A percentile compares a stretch with the other conserved stretches of the same genome.
Evolutionary conservation across 2,797 vertebrate species (phyloP).

Genomic region (Jordanella pulchra): DNA sequence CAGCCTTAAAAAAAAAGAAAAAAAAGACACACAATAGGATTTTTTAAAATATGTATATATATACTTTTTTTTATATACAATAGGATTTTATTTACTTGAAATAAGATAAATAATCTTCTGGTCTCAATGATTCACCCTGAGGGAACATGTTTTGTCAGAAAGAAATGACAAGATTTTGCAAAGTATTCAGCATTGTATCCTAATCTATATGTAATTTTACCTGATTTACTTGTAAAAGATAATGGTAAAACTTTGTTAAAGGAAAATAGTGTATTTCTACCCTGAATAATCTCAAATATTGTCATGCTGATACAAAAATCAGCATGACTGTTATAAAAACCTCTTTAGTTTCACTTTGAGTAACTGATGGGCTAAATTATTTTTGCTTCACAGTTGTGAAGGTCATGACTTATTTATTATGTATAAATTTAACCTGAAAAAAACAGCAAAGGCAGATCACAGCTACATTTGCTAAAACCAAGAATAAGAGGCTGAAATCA

Average conservation of each 20-base stretch:
- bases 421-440: slow-evolving; percentile 19
- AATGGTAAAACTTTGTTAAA: background rate
- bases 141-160: slow-evolving; percentile 30
- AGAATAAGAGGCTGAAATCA: slow-evolving; percentile 23
- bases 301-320: slow-evolving; percentile 11
- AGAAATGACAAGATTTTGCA: slow-evolving; percentile 33
- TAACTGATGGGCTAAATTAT: background rate
- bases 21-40: no score
- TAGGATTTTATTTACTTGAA: slow-evolving; percentile 25
- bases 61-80: no score
- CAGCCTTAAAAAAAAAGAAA: slow-evolving; percentile 8
- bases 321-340: background rate
- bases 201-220: slow-evolving; percentile 12
- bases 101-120: slow-evolving; percentile 9
- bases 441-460: slow-evolving; percentile 10
- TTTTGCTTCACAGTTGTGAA: slow-evolving; percentile 15
- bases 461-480: slow-evolving; percentile 15
- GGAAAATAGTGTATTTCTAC: slow-evolving; percentile 12
- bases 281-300: slow-evolving; percentile 5
- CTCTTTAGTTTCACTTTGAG: slow-evolving; percentile 13
- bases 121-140: no score
- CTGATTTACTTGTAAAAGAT: slow-evolving; percentile 19
- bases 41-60: no score
- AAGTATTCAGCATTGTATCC: slow-evolving; percentile 19
- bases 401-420: slow-evolving; percentile 22